These are phyloP conservation scores for Tipula helvola DNA, from an alignment of 2,888 invertebrate genomes.

Conservation along the genomic window DNA sequence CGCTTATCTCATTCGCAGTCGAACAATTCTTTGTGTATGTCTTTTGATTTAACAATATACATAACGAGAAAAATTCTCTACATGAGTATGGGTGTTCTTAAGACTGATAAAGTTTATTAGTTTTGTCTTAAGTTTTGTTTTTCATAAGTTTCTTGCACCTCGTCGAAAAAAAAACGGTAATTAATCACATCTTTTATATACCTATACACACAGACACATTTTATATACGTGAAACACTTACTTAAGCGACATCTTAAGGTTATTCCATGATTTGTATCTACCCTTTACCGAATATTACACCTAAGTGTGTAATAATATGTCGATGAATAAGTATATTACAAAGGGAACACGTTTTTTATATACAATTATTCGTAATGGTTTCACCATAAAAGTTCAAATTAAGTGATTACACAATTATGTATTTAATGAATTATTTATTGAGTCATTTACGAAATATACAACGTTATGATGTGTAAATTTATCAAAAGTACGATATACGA, in stretches of 20 bases:
- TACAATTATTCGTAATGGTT: not conserved
- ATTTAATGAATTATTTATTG: not conserved
- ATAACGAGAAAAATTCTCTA: not conserved
- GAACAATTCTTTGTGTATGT: constrained; percentile 6
- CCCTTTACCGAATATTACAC: not conserved
- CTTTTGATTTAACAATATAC: not conserved
- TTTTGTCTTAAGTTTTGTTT: not conserved
- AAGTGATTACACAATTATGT: not conserved
- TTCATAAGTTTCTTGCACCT: not conserved
- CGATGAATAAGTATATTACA: too few relatives aligned
- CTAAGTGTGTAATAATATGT: too few relatives aligned
- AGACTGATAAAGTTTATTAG: not conserved
- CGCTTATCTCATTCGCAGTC: constrained; percentile 8
- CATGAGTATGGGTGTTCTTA: not conserved
- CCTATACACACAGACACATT: too few relatives aligned
- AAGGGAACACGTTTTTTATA: not conserved
- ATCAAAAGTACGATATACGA: not conserved
- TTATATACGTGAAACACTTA: too few relatives aligned
- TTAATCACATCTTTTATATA: not conserved
- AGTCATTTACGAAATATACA: not conserved
- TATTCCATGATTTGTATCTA: not conserved
- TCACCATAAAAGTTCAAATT: not conserved
- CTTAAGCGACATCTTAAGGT: not conserved
- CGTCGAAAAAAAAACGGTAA: not conserved
- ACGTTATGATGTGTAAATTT: not conserved